A percentile compares a stretch with the other conserved stretches of the same genome.
phyloP scores from a whole-genome alignment of 2,113 vertebrate genomes.

The Cololabis saira region DNA sequence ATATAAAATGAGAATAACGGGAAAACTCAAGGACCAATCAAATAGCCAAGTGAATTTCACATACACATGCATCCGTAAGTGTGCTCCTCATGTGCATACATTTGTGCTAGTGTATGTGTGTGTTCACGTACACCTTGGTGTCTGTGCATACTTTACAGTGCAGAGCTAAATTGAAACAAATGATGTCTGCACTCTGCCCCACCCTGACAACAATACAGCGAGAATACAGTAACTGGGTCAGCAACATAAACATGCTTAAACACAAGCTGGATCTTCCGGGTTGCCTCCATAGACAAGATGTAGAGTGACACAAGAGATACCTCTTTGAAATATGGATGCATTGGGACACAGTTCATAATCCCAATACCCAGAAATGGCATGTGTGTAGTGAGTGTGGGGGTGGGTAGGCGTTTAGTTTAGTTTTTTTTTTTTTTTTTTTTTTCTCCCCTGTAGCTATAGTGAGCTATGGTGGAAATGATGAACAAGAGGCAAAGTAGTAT shows the following conservation, averaged over 20 bases:
- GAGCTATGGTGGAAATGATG: conserved; percentile 50
- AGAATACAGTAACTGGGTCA: conserved; percentile 76
- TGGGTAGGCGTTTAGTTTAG: conserved; percentile 13
- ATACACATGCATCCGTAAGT: background rate
- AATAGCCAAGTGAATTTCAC: background rate
- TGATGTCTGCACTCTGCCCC: conserved; percentile 19
- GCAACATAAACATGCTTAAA: conserved; percentile 66
- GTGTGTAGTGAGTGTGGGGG: conserved; percentile 20
- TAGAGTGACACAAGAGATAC: conserved; percentile 75
- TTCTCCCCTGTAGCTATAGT: background rate
- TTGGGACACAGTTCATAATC: conserved; percentile 68
- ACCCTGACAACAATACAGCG: conserved; percentile 40
- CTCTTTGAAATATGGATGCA: conserved; percentile 81
- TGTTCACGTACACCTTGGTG: conserved; percentile 2
- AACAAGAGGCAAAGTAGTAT: conserved; percentile 36
- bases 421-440: conserved; percentile 43
- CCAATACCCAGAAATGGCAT: conserved; percentile 57
- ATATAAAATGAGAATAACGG: background rate
- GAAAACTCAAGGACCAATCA: conserved; percentile 11
- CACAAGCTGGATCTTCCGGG: conserved; percentile 50
- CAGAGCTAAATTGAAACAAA: conserved; percentile 55
- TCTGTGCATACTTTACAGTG: conserved; percentile 1
- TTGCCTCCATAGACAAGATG: conserved; percentile 74
- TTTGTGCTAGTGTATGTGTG: background rate
- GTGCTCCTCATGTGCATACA: background rate